Evolutionary conservation across 1,140 invertebrate genomes (phyloP), one percentile per base, ranked within the genome.

Genomic region (Helicorthomorpha holstii): DNA sequence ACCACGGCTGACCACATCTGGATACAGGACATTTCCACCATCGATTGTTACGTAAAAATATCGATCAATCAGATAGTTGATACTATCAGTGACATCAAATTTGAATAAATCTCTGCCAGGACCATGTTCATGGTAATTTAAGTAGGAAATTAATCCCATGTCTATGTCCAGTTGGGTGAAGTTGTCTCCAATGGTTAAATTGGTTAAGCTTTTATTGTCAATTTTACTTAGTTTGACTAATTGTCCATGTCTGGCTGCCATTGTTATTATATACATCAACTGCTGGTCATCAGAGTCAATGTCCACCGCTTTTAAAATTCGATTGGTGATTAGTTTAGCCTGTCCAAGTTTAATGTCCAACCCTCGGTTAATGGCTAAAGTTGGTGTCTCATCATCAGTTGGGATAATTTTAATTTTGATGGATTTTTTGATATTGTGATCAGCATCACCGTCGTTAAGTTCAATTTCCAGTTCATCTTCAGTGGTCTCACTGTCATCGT

Each of bases 151-250:
- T 1, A 49, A 22, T 16, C 58, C 53, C 19, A 62, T 56, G 48
- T 71, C 65, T 45, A 71, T 65, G 45, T 71, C 65, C 34, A 48
- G 54, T 51, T 71, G 69, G 10, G 67, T 67, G 50, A 71, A 71
- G 48, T 66, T 70, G 52, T 56, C 56, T 1, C 64, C 64, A 24
- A 57, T 53, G 1, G 63, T 69, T 3, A 71, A 48, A 56, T 68
- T 68, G 21, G 53, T 51, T 4, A 57, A 27, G n/a, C n/a, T 53
- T 52, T 7, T 41, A 49, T 34, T 57, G 45, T 34, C 51, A 27
- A 52, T 59, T 59, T 50, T 62, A 48, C 53, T 49, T 14, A 52
- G 27, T 26, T 50, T 51, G 1, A 54, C 45, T n/a, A 71, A 54
- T 29, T 58, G 60, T 16, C 69, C 69, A 54, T 64, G 59, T 41